Evolutionary conservation across 35 echinoderm and acorn worm genomes (phyloP).

Genomic region (Hemicentrotus pulcherrimus): DNA sequence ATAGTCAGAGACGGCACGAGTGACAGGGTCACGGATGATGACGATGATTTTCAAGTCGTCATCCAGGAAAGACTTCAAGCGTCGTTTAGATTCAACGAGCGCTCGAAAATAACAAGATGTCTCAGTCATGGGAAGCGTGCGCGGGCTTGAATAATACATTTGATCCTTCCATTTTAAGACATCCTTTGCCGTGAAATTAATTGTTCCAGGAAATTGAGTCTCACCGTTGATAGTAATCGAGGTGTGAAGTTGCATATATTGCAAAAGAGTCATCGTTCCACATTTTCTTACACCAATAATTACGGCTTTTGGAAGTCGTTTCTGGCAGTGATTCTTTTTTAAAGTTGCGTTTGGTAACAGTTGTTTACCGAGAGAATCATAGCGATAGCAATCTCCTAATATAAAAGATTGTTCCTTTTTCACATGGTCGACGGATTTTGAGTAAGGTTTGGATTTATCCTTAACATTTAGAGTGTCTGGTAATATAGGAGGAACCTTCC

Average conservation of each 20-base stretch:
- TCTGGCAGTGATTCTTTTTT: not conserved
- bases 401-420: no score
- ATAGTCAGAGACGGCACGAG: not conserved
- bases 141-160: not conserved
- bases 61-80: not conserved
- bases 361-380: no score
- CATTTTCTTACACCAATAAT: constrained; percentile 53
- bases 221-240: not conserved
- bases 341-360: not conserved
- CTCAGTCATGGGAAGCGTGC: not conserved
- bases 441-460: no score
- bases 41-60: not conserved
- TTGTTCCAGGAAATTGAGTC: not conserved
- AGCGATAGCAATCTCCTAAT: no score
- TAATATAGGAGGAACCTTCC: no score
- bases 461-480: no score
- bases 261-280: constrained; percentile 37
- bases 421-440: no score
- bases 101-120: no score
- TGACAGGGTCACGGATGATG: not conserved
- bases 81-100: no score
- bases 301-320: constrained; percentile 45
- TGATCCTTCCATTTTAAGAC: not conserved
- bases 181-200: not conserved
- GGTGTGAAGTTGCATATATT: constrained; percentile 29